Evolutionary conservation across 2,113 vertebrate genomes (phyloP).

Genomic region (Reinhardtius hippoglossoides): DNA sequence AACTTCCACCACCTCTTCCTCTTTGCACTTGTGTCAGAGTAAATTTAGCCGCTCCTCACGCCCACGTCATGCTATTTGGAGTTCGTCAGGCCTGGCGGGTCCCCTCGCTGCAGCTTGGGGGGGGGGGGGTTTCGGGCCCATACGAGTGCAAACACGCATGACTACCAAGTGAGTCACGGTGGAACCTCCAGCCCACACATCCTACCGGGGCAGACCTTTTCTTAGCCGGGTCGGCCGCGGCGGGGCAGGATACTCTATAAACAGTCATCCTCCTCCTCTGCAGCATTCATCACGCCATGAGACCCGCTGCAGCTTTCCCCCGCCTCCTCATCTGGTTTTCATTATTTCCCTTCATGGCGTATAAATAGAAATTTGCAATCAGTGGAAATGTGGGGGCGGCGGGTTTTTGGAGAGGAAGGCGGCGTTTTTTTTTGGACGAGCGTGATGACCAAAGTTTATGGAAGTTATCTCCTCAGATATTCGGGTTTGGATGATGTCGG

Average conservation of each 20-base stretch:
- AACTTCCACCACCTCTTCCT: constrained; percentile 32
- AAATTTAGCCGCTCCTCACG: constrained; percentile 72
- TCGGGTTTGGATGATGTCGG: constrained; percentile 26
- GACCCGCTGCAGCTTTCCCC: constrained; percentile 61
- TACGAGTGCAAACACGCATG: constrained; percentile 66
- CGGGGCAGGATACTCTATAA: constrained; percentile 65
- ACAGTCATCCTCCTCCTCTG: constrained; percentile 69
- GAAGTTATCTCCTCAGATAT: constrained; percentile 62
- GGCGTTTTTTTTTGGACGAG: constrained; percentile 48
- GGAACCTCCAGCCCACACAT: constrained; percentile 78
- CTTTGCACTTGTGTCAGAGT: constrained; percentile 70
- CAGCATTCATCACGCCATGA: constrained; percentile 60
- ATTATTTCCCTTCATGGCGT: constrained; percentile 73
- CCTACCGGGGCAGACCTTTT: constrained; percentile 72
- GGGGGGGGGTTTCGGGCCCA: constrained; percentile 48
- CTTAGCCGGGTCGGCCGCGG: constrained; percentile 39
- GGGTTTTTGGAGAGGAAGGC: constrained; percentile 54
- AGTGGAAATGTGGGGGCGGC: constrained; percentile 63
- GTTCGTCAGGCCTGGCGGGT: constrained; percentile 62
- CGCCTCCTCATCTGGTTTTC: constrained; percentile 73
- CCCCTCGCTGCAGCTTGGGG: constrained; percentile 34
- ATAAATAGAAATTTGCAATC: constrained; percentile 80
- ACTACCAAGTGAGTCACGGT: constrained; percentile 78
- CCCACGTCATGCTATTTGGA: constrained; percentile 72
- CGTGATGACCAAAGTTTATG: constrained; percentile 51